Evolutionary conservation across 2,113 vertebrate genomes (phyloP).

Genomic region (Pithys albifrons): DNA sequence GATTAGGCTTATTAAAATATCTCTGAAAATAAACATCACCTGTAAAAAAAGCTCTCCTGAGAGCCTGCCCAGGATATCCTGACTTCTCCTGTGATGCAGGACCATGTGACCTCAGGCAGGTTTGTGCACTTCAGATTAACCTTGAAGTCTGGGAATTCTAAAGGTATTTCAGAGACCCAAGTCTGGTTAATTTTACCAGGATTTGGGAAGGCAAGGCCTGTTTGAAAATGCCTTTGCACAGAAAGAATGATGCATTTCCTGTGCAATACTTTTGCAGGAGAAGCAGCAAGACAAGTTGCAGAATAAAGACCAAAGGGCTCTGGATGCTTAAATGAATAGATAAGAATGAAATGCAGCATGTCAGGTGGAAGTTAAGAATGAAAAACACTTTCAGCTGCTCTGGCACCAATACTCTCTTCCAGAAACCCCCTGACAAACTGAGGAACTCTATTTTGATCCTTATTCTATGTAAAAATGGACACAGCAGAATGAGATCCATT

Average conservation of each 20-base stretch:
- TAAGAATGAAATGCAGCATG: not conserved
- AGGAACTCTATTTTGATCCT: not conserved
- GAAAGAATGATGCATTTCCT: not conserved
- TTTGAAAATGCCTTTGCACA: not conserved
- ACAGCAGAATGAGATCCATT: not conserved
- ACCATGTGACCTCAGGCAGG: rapidly evolving
- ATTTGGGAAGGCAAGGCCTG: not conserved
- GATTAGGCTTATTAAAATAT: not conserved
- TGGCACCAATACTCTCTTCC: not conserved
- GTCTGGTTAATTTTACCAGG: not conserved
- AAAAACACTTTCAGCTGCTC: not conserved
- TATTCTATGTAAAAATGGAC: not conserved
- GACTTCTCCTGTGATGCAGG: not conserved
- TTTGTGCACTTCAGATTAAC: not conserved
- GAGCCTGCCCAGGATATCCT: not conserved
- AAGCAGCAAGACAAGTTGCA: not conserved
- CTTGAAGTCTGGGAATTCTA: not conserved
- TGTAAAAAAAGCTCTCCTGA: not conserved
- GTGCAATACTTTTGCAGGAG: not conserved
- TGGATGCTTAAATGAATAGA: not conserved
- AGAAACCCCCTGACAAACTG: not conserved
- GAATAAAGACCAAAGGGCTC: not conserved
- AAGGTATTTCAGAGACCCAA: not conserved
- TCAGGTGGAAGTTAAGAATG: not conserved
- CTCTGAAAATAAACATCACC: not conserved